Evolutionary conservation across 2,888 invertebrate species (phyloP).

Genomic region (Unio pictorum): DNA sequence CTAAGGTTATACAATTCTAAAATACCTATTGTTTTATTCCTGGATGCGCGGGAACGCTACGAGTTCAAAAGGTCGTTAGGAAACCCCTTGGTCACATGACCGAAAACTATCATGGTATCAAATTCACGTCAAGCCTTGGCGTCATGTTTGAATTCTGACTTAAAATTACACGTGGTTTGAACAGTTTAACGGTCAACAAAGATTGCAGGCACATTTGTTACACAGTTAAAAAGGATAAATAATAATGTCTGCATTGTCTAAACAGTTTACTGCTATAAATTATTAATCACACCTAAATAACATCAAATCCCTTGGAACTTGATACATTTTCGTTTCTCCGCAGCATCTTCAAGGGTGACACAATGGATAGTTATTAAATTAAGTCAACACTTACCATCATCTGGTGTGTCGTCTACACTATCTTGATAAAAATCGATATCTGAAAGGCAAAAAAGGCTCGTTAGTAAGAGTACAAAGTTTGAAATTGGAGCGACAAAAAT

Average conservation of each 20-base stretch:
- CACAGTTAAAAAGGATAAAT: no score
- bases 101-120: conserved; percentile 59
- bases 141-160: conserved; percentile 58
- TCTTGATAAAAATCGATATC: conserved; percentile 67
- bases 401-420: conserved; percentile 60
- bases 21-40: no score
- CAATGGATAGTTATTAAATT: conserved; percentile 29
- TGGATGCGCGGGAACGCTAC: conserved; percentile 50
- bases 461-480: conserved; percentile 47
- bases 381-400: conserved; percentile 60
- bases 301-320: conserved; percentile 28
- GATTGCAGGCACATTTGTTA: no score
- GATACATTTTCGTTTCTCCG: conserved; percentile 53
- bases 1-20: no score
- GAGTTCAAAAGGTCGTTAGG: conserved; percentile 63
- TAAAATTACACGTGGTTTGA: conserved; percentile 51
- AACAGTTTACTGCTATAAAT: conserved; percentile 1
- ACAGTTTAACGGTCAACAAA: no score
- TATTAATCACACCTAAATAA: conserved; percentile 8
- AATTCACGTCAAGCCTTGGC: conserved; percentile 57
- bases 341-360: conserved; percentile 53
- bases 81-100: conserved; percentile 66
- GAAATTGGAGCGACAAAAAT: conserved; percentile 59
- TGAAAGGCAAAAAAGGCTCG: conserved; percentile 56
- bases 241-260: no score